These are phyloP conservation scores for Cephus nigrinus DNA, from an alignment of 2,888 invertebrate species.

Conservation along the genomic window DNA sequence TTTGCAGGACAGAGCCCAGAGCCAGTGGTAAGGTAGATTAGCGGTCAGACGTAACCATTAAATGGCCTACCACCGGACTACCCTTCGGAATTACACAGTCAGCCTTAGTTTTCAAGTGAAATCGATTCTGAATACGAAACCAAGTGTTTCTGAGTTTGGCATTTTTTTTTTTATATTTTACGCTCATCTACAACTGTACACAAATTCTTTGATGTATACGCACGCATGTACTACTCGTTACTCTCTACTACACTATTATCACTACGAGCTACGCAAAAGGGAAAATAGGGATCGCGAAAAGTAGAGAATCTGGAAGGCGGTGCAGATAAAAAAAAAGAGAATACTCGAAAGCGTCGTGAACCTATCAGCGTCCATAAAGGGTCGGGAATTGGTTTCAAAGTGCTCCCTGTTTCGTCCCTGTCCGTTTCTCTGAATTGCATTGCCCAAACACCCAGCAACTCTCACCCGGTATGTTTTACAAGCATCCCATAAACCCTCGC, in stretches of 20 bases:
- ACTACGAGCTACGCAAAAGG: not conserved
- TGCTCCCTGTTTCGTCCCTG: not conserved
- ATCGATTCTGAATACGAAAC: not conserved
- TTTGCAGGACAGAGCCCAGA: slow-evolving; percentile 45
- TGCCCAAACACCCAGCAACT: not conserved
- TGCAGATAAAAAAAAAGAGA: not conserved
- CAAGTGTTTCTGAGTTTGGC: too few relatives aligned
- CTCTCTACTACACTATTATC: not conserved
- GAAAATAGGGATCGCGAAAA: not conserved
- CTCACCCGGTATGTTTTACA: not conserved
- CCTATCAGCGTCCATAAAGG: not conserved
- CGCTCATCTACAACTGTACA: too few relatives aligned
- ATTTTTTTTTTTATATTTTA: not conserved
- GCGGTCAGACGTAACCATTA: slow-evolving; percentile 56
- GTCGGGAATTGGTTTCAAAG: not conserved
- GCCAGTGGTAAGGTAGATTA: slow-evolving; percentile 54
- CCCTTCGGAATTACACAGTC: not conserved
- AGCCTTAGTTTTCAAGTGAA: not conserved
- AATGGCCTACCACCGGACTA: slow-evolving; percentile 35
- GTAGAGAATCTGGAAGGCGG: not conserved
- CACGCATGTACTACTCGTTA: not conserved
- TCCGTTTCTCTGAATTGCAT: not conserved
- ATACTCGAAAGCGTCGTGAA: not conserved
- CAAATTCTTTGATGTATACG: not conserved
- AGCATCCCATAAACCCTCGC: not conserved